phyloP scores from a whole-genome alignment of 2,888 invertebrate genomes.

The Hyposoter didymator region DNA sequence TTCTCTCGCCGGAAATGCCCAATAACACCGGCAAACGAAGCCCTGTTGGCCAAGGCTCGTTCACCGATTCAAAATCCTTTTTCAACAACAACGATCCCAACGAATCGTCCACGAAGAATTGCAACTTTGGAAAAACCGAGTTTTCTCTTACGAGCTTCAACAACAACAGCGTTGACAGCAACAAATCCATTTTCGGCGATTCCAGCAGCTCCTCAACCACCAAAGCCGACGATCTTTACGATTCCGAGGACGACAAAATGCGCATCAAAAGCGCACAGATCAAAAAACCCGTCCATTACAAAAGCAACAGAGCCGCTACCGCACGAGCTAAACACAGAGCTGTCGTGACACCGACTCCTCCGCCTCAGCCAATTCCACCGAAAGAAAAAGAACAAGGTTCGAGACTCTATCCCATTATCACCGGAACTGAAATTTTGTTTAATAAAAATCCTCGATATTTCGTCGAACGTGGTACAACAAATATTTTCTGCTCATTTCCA shows the following conservation, averaged over 20 bases:
- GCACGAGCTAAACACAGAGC: conserved; percentile 87
- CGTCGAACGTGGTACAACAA: no score
- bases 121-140: conserved; percentile 53
- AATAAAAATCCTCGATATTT: not conserved
- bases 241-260: conserved; percentile 74
- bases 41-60: conserved; percentile 40
- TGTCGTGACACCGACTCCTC: conserved; percentile 84
- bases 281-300: conserved; percentile 85
- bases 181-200: conserved; percentile 78
- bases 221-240: conserved; percentile 71
- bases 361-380: conserved; percentile 85
- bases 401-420: not conserved
- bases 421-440: not conserved
- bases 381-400: conserved; percentile 90
- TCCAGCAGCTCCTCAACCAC: conserved; percentile 77
- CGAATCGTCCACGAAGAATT: conserved; percentile 14
- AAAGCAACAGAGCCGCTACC: conserved; percentile 87
- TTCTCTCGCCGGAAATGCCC: conserved; percentile 29
- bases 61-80: conserved; percentile 56
- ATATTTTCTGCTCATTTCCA: no score
- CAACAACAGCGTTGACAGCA: conserved; percentile 77
- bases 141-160: conserved; percentile 50
- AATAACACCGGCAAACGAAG: conserved; percentile 33
- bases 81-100: conserved; percentile 48
- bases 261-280: conserved; percentile 79